Evolutionary conservation across 2,888 invertebrate genomes (phyloP).

Genomic region (Isotomurus palustris): DNA sequence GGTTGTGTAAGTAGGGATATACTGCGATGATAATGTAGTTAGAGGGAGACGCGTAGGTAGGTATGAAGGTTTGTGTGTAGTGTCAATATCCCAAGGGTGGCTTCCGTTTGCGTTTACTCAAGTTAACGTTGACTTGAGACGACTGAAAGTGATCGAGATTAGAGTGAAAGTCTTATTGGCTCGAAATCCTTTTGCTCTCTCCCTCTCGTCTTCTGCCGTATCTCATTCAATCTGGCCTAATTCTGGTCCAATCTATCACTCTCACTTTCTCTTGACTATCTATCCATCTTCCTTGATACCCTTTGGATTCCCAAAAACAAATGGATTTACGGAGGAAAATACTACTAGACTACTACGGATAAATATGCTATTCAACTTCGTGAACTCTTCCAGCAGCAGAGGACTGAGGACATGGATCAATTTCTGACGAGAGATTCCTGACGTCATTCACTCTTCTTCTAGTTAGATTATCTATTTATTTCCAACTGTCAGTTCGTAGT

Average conservation of each 20-base stretch:
- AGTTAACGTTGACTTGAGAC: slow-evolving; percentile 1
- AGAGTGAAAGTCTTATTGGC: slow-evolving; percentile 19
- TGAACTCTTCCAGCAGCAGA: too few relatives aligned
- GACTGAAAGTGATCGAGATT: slow-evolving; percentile 18
- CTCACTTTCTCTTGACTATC: slow-evolving; percentile 17
- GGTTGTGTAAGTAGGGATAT: too few relatives aligned
- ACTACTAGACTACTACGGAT: too few relatives aligned
- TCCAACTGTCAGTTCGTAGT: too few relatives aligned
- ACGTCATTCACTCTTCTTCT: too few relatives aligned
- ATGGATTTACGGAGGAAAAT: too few relatives aligned
- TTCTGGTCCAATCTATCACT: slow-evolving; percentile 21
- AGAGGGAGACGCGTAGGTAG: background rate
- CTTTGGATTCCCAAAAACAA: too few relatives aligned
- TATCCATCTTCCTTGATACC: slow-evolving; percentile 10
- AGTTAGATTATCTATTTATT: too few relatives aligned
- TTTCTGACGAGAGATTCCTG: too few relatives aligned
- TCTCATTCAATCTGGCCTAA: slow-evolving; percentile 14
- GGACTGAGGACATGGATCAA: too few relatives aligned
- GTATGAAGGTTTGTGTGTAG: background rate
- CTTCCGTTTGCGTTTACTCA: background rate
- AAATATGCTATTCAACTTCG: too few relatives aligned
- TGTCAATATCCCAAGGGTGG: background rate
- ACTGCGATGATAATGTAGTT: background rate
- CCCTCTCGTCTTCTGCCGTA: slow-evolving; percentile 1
- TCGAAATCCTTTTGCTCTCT: slow-evolving; percentile 19